Conservation (phyloP, 1,140 invertebrate genomes). For the Bicyclus anynana region DNA sequence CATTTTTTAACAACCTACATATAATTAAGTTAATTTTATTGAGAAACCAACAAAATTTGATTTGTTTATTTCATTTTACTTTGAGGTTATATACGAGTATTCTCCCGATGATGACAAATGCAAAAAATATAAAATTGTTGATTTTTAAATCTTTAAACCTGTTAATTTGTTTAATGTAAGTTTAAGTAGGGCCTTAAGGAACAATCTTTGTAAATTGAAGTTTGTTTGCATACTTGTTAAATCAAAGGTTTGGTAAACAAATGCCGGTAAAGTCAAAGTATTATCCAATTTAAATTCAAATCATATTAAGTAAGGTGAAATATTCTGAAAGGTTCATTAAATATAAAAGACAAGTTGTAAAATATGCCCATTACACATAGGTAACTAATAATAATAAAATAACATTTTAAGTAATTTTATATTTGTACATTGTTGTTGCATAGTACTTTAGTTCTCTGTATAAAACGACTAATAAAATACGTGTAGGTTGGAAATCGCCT, state of each 20-base stretch:
- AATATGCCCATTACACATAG: neutral
- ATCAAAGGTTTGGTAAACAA: no score
- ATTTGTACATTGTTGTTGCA: slow-evolving; percentile 1
- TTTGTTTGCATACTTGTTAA: no score
- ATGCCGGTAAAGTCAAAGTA: no score
- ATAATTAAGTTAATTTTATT: no score
- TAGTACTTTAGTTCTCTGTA: neutral
- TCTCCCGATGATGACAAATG: no score
- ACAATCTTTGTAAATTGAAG: neutral
- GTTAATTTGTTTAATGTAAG: slow-evolving; percentile 7
- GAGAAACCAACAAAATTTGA: no score
- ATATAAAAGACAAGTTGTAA: neutral
- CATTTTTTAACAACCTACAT: no score
- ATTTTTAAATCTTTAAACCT: slow-evolving; percentile 14
- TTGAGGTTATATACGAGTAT: no score
- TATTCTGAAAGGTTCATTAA: neutral
- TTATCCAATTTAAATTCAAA: no score
- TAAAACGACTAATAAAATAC: neutral
- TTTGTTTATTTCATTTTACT: no score
- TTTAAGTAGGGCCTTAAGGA: neutral
- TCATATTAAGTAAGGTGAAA: no score
- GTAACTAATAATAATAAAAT: neutral
- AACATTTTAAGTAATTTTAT: neutral
- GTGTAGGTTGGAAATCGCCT: neutral
- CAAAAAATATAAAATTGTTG: slow-evolving; percentile 12